Evolutionary conservation across 2,888 invertebrate species (phyloP), one percentile per base, ranked within the genome.

Genomic region (Hirudinaria manillensis): DNA sequence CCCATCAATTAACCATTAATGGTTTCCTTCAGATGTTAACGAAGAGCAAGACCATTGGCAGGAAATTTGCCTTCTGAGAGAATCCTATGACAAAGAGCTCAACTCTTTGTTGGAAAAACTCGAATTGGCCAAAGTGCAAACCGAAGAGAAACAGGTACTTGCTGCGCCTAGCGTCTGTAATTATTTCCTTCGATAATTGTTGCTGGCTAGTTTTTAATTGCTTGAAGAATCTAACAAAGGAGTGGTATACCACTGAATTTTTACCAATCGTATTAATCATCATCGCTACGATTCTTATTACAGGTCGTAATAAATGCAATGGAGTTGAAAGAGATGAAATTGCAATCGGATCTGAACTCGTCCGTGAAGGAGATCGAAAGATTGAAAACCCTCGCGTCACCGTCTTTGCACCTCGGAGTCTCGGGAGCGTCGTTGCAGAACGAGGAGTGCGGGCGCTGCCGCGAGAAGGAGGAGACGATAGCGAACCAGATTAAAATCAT

Each of bases 11-110:
- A n/a, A n/a, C n/a, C n/a, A 4, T 10, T 21, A 29, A 13, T n/a
- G 32, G 27, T 29, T 24, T 3, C n/a, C 19, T 21, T 4, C 19
- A 72, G 32, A 53, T 27, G n/a, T 24, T 51, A 29, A 3, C 6
- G 29, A 61, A 19, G 61, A 61, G 3, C 29, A 4, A 61, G 61
- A 61, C 29, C 61, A 61, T n/a, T 61, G 61, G 61, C 24, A 61
- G 61, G 61, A 61, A 29, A 61, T 61, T 16, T 24, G 61, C 19
- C 61, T 61, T n/a, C 29, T 61, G 61, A 61, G 29, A n/a, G 61
- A 61, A n/a, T 27, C 24, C 61, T 61, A 29, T n/a, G 61, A 61
- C 61, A 61, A 61, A n/a, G 61, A 61, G 61, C 61, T 61, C 24
- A 61, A 29, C 61, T 24, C 29, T 61, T 29, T 61, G 61, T 10